phyloP scores from a whole-genome alignment of 2,113 vertebrate species.

The Prunella himalayana region DNA sequence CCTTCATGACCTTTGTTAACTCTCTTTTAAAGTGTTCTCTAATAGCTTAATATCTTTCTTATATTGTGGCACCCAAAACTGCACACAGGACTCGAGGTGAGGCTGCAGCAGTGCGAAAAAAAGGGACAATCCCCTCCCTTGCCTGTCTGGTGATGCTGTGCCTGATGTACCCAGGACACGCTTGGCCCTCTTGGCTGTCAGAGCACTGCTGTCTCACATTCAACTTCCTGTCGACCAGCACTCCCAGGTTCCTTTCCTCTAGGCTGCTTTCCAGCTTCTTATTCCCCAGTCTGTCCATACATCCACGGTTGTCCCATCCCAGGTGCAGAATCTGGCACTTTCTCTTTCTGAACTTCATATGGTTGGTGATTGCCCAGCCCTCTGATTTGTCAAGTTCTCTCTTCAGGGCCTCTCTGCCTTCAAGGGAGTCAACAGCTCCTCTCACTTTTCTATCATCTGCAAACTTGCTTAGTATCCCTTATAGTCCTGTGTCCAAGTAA shows the following conservation, averaged over 20 bases:
- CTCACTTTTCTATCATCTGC: background rate
- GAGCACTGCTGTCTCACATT: background rate
- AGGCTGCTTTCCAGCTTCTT: background rate
- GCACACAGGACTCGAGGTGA: accelerated
- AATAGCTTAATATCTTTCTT: background rate
- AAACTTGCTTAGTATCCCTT: background rate
- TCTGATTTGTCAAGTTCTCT: background rate
- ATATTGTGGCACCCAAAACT: background rate
- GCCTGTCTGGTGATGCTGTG: background rate
- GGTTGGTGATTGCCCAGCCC: background rate
- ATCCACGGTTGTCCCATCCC: background rate
- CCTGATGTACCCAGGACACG: background rate
- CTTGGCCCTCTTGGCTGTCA: accelerated
- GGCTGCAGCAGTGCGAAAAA: too few species aligned
- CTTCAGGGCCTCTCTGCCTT: background rate
- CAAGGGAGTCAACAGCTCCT: background rate
- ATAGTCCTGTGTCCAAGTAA: background rate
- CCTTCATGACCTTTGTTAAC: background rate
- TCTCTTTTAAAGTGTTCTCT: background rate
- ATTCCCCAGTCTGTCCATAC: too few species aligned
- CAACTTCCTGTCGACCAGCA: background rate
- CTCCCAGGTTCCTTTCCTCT: background rate
- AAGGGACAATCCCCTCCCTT: background rate
- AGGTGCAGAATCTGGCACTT: background rate
- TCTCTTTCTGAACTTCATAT: background rate